Evolutionary conservation across 1,140 invertebrate species (phyloP).

Genomic region (Mya arenaria): DNA sequence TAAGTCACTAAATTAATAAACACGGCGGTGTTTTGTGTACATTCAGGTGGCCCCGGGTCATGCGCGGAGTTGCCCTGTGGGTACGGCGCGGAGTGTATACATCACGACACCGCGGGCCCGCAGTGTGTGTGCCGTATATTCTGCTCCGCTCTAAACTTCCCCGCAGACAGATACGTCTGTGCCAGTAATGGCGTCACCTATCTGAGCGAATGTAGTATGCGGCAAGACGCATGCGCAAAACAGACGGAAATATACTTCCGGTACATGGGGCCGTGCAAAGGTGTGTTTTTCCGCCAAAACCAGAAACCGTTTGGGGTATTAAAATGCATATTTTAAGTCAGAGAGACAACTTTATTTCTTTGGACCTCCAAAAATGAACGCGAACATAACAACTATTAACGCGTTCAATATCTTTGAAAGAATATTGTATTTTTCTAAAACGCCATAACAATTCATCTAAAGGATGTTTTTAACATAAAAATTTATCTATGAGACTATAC

Average conservation of each 20-base stretch:
- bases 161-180: slow-evolving; percentile 15
- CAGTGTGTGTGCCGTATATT: slow-evolving; percentile 38
- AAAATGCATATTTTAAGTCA: no score
- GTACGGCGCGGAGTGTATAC: slow-evolving; percentile 32
- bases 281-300: slow-evolving; percentile 5
- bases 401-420: no score
- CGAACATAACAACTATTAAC: no score
- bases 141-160: slow-evolving; percentile 4
- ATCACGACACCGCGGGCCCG: not conserved
- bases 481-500: no score
- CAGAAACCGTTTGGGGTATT: no score
- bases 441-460: no score
- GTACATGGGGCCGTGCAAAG: slow-evolving; percentile 32
- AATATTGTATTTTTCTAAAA: no score
- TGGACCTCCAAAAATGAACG: no score
- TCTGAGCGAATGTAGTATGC: slow-evolving; percentile 31
- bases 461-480: no score
- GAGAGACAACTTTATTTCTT: no score
- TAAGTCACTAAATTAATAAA: no score
- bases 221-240: slow-evolving; percentile 20
- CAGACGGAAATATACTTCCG: slow-evolving; percentile 5
- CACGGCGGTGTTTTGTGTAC: not conserved
- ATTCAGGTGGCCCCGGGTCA: slow-evolving; percentile 24
- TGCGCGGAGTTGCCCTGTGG: slow-evolving; percentile 23
- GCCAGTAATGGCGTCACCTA: slow-evolving; percentile 33